These are phyloP conservation scores for Pseudonaja textilis DNA, from an alignment of 2,113 vertebrate species.

Conservation along the genomic window DNA sequence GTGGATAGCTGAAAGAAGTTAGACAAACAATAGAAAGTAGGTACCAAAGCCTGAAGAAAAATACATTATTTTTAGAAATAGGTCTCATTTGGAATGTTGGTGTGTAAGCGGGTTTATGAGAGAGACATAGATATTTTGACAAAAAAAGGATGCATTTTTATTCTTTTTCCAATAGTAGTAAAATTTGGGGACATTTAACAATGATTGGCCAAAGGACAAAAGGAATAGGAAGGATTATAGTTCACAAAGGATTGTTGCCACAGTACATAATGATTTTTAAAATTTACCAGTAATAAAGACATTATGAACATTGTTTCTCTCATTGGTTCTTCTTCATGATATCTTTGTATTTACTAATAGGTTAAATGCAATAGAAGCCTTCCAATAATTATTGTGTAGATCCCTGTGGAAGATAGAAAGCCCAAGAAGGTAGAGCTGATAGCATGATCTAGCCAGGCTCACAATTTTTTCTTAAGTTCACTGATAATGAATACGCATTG, in stretches of 20 bases:
- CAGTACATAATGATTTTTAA: not conserved
- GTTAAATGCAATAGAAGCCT: not conserved
- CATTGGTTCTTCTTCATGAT: not conserved
- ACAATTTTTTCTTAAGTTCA: not conserved
- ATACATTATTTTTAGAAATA: not conserved
- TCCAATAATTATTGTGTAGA: not conserved
- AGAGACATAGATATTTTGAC: not conserved
- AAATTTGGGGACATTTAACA: not conserved
- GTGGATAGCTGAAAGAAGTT: not conserved
- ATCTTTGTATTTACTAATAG: too few species aligned
- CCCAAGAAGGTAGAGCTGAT: not conserved
- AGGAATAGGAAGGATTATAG: not conserved
- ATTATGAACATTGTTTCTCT: not conserved
- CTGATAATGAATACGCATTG: not conserved
- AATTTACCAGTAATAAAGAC: not conserved
- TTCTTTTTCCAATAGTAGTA: not conserved
- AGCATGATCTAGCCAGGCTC: not conserved
- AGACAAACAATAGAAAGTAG: not conserved
- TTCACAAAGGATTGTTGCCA: not conserved
- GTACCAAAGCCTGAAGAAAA: not conserved
- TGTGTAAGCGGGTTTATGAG: not conserved
- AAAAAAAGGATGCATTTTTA: not conserved
- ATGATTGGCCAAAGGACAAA: not conserved
- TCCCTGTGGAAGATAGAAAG: not conserved
- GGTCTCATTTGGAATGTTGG: not conserved